Conservation (phyloP, 1,140 invertebrate species). For the Yoshiicerus persimilis region DNA sequence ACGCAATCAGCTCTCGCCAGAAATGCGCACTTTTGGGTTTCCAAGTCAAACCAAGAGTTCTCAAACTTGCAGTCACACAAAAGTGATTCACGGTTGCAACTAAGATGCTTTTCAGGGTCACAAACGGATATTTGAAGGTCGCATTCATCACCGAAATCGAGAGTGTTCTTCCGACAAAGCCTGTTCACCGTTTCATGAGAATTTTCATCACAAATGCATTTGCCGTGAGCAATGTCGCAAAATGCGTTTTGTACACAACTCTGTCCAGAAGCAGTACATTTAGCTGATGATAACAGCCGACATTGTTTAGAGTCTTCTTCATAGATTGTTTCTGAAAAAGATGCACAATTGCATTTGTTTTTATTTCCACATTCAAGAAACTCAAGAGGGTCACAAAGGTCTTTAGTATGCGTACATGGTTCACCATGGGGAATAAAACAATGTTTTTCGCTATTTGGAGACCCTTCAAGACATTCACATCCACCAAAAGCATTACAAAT, state of each 20-base stretch:
- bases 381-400: not conserved
- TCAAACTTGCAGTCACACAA: not conserved
- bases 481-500: too few relatives aligned
- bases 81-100: not conserved
- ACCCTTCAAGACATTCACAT: too few relatives aligned
- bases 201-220: not conserved
- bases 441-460: too few relatives aligned
- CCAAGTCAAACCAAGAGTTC: not conserved
- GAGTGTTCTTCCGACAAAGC: not conserved
- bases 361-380: not conserved
- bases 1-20: too few relatives aligned
- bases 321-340: not conserved
- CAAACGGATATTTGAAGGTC: not conserved
- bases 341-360: not conserved
- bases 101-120: not conserved
- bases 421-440: not conserved
- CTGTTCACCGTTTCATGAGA: not conserved
- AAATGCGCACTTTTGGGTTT: not conserved
- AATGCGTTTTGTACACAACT: too few relatives aligned
- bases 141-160: not conserved
- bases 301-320: not conserved
- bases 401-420: not conserved
- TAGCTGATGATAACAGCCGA: not conserved
- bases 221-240: not conserved
- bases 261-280: too few relatives aligned